Evolutionary conservation across 2,797 vertebrate genomes (phyloP).

Genomic region (Pipistrellus kuhlii): DNA sequence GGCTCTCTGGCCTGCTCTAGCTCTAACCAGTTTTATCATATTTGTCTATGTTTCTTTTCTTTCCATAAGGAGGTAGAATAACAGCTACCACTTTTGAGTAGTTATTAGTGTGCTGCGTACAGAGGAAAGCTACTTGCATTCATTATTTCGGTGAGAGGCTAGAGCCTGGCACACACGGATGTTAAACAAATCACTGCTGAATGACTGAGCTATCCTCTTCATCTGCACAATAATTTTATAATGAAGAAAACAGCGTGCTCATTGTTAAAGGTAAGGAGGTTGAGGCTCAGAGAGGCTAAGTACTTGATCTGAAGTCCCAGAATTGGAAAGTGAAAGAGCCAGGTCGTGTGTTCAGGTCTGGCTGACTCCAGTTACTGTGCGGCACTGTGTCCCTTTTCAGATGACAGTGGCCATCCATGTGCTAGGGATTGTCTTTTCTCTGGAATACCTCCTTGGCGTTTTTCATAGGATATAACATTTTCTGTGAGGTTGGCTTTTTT

Average conservation of each 20-base stretch:
- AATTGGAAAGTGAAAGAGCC: neutral
- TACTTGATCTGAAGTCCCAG: neutral
- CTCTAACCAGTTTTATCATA: neutral
- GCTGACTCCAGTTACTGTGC: neutral
- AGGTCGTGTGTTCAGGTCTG: neutral
- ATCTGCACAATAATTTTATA: neutral
- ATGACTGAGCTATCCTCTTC: neutral
- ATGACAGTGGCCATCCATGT: neutral
- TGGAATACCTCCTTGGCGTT: neutral
- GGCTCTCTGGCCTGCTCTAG: too few species aligned
- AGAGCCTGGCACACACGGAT: neutral
- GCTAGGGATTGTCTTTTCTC: neutral
- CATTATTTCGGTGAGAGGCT: neutral
- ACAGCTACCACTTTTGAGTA: neutral
- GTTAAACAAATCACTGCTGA: neutral
- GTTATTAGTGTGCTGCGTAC: neutral
- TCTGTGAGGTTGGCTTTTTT: neutral
- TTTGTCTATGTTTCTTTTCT: neutral
- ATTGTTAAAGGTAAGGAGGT: constrained; percentile 3
- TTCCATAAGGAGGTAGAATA: neutral
- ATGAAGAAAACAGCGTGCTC: neutral
- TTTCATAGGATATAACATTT: neutral
- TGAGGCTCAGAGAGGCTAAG: neutral
- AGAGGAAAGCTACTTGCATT: neutral
- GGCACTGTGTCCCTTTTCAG: neutral